These are phyloP conservation scores for Odontophorus gujanensis DNA, from an alignment of 2,113 vertebrate genomes.

Conservation along the genomic window DNA sequence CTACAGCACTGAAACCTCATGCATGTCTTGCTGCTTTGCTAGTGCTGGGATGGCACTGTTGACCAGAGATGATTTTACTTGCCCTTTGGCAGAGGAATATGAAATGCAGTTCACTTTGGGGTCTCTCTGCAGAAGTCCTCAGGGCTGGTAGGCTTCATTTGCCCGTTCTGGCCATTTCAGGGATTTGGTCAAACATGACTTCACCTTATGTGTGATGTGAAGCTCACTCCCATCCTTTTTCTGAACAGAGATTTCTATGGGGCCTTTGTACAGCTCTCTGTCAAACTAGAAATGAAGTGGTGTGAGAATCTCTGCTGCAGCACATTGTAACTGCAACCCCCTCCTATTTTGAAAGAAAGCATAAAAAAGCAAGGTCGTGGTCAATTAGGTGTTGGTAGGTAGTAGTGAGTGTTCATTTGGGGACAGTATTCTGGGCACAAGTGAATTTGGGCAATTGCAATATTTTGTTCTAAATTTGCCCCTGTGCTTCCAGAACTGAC, in stretches of 20 bases:
- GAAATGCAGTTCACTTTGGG: background rate
- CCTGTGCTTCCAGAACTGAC: background rate
- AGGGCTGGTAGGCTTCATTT: background rate
- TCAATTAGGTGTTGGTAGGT: background rate
- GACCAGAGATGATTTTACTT: background rate
- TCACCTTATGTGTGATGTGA: background rate
- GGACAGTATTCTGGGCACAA: background rate
- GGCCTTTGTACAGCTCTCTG: background rate
- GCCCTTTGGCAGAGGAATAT: background rate
- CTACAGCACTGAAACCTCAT: background rate
- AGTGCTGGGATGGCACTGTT: background rate
- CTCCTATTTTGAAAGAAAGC: background rate
- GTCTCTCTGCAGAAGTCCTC: background rate
- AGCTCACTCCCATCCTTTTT: background rate
- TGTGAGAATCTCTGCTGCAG: background rate
- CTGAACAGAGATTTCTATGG: background rate
- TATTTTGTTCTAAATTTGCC: background rate
- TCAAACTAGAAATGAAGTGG: background rate
- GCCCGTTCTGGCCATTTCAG: background rate
- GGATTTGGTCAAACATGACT: background rate
- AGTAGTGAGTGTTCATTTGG: background rate
- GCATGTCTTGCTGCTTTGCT: background rate
- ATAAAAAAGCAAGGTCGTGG: background rate
- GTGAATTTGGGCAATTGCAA: background rate
- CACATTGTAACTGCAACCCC: background rate